phyloP scores from a whole-genome alignment of 2,888 invertebrate species.

The Sarcophaga carnaria region DNA sequence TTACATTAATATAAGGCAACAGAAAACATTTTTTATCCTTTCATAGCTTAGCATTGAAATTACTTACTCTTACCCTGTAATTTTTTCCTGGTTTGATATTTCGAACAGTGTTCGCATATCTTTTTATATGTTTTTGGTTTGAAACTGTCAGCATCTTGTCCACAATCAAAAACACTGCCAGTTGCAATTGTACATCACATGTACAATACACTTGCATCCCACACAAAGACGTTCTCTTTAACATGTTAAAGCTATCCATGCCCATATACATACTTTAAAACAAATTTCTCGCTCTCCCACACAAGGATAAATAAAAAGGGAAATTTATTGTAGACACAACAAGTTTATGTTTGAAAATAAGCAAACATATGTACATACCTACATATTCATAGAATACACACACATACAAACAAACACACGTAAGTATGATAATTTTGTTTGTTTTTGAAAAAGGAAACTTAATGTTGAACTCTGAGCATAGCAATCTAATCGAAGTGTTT shows the following conservation, averaged over 20 bases:
- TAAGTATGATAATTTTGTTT: neutral
- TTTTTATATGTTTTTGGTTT: constrained; percentile 42
- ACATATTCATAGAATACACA: no score
- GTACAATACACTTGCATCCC: neutral
- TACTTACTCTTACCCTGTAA: neutral
- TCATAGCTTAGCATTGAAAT: no score
- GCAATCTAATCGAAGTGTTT: no score
- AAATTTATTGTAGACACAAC: neutral
- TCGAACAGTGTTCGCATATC: neutral
- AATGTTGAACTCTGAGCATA: no score
- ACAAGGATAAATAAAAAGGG: neutral
- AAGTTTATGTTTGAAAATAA: constrained; percentile 8
- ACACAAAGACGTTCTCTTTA: neutral
- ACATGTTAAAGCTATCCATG: neutral
- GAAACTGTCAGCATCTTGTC: constrained; percentile 58
- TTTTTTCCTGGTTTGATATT: neutral
- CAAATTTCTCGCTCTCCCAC: neutral
- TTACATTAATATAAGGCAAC: neutral
- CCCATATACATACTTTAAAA: neutral
- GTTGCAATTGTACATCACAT: constrained; percentile 9
- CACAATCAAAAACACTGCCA: constrained; percentile 46
- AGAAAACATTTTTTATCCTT: no score
- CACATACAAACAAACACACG: neutral
- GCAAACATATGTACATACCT: neutral
- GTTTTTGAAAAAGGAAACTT: no score